Percentiles rank a stretch among this genome's conserved stretches.
phyloP scores from a whole-genome alignment of 2,888 invertebrate species.

The Bellardia pandia region DNA sequence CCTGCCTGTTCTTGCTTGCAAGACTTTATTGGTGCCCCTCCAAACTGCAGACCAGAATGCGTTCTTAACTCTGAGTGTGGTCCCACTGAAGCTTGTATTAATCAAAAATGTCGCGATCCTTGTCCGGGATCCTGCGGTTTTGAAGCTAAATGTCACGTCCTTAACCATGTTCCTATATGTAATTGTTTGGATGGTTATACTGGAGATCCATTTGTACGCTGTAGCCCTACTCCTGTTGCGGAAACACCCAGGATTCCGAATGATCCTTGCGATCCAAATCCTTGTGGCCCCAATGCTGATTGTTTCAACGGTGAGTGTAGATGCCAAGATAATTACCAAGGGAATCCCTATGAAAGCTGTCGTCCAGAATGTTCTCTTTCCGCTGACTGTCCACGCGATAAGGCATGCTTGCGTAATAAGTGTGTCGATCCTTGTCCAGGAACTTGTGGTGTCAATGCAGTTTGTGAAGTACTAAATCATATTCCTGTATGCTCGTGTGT shows the following conservation, averaged over 20 bases:
- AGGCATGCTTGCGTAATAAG: conserved; percentile 89
- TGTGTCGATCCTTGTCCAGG: conserved; percentile 91
- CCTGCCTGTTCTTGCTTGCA: conserved; percentile 92
- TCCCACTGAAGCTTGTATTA: conserved; percentile 90
- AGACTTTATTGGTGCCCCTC: conserved; percentile 91
- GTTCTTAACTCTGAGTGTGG: conserved; percentile 92
- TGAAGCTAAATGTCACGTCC: conserved; percentile 90
- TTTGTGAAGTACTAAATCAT: conserved; percentile 90
- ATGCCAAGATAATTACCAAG: conserved; percentile 89
- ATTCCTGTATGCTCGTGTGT: conserved; percentile 90
- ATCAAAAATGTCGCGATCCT: conserved; percentile 92
- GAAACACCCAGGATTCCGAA: conserved; percentile 82
- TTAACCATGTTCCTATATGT: conserved; percentile 93
- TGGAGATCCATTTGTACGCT: conserved; percentile 91
- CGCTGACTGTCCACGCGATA: conserved; percentile 88
- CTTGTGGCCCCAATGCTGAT: conserved; percentile 91
- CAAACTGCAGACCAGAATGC: conserved; percentile 92
- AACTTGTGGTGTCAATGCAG: conserved; percentile 89
- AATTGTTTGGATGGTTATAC: conserved; percentile 90
- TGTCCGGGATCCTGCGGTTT: conserved; percentile 93
- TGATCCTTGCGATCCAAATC: conserved; percentile 89
- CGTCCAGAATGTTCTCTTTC: conserved; percentile 91
- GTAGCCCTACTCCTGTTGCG: conserved; percentile 86
- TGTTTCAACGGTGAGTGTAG: conserved; percentile 89
- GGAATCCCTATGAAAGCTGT: conserved; percentile 88